A percentile compares a stretch with the other conserved stretches of the same genome.
Evolutionary conservation across 2,797 vertebrate species (phyloP).

Genomic region (Limnodromus scolopaceus): DNA sequence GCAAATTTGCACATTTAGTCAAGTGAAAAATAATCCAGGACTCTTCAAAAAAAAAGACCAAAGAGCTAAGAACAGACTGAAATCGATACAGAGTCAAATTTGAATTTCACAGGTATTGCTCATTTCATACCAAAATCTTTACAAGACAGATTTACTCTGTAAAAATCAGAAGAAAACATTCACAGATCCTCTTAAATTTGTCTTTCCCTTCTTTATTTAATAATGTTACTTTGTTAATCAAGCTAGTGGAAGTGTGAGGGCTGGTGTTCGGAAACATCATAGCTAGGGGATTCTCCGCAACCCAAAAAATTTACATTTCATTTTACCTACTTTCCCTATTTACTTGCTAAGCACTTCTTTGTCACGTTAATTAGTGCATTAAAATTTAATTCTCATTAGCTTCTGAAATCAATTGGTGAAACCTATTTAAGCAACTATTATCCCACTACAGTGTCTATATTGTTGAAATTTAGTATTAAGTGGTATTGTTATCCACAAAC

Average conservation of each 20-base stretch:
- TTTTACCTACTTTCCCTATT: background rate
- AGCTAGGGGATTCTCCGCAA: rapidly evolving
- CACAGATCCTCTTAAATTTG: background rate
- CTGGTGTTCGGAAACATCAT: background rate
- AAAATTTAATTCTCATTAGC: slow-evolving; percentile 2
- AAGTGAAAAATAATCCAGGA: background rate
- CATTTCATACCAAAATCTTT: background rate
- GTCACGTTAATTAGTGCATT: background rate
- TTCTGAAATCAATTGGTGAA: background rate
- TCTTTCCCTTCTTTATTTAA: background rate
- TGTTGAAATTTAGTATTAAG: background rate
- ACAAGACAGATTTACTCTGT: background rate
- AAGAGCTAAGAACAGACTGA: background rate
- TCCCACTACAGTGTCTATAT: background rate
- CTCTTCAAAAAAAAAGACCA: background rate
- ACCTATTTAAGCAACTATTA: background rate
- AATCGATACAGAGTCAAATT: background rate
- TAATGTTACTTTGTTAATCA: background rate
- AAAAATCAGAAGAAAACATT: background rate
- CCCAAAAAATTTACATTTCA: background rate
- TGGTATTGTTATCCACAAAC: background rate
- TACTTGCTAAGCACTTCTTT: background rate
- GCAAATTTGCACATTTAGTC: background rate
- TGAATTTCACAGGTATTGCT: background rate
- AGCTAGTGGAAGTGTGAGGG: background rate